Conservation (phyloP, 2,888 invertebrate species). For the Petrolisthes manimaculis region DNA sequence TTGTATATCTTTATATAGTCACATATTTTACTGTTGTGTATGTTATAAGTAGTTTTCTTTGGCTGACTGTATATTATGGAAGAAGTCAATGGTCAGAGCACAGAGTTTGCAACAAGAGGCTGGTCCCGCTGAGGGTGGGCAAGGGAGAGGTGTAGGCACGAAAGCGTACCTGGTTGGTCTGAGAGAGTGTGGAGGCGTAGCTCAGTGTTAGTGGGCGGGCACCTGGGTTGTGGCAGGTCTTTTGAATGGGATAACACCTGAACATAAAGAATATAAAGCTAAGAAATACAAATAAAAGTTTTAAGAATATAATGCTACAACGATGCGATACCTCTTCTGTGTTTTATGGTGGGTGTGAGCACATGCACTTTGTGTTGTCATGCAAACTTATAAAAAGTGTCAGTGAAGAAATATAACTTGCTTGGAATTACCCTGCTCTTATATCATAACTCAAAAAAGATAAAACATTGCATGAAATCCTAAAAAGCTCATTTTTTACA, state of each 20-base stretch:
- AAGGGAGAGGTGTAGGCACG: slow-evolving; percentile 33
- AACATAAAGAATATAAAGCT: slow-evolving; percentile 51
- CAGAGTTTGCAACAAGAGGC: neutral
- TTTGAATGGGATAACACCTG: slow-evolving; percentile 59
- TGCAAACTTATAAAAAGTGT: slow-evolving; percentile 28
- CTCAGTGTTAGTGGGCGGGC: slow-evolving; percentile 56
- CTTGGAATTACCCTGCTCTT: too few relatives aligned
- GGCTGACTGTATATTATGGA: neutral
- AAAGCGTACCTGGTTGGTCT: slow-evolving; percentile 46
- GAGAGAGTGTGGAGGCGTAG: slow-evolving; percentile 47
- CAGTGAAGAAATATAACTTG: neutral
- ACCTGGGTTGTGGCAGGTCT: slow-evolving; percentile 50
- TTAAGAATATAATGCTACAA: slow-evolving; percentile 13
- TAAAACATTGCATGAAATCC: too few relatives aligned
- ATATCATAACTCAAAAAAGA: too few relatives aligned
- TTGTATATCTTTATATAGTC: too few relatives aligned
- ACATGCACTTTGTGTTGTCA: slow-evolving; percentile 39
- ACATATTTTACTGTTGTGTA: neutral
- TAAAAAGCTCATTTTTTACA: too few relatives aligned
- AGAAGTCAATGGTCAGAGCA: neutral
- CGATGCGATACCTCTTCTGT: neutral
- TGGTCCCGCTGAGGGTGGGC: slow-evolving; percentile 21
- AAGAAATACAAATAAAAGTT: slow-evolving; percentile 48
- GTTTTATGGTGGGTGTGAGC: neutral
- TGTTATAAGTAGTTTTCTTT: neutral